Percentiles rank a stretch among this genome's conserved stretches.
These are phyloP conservation scores for Tubulanus polymorphus DNA, from an alignment of 2,888 invertebrate genomes.

Conservation along the genomic window DNA sequence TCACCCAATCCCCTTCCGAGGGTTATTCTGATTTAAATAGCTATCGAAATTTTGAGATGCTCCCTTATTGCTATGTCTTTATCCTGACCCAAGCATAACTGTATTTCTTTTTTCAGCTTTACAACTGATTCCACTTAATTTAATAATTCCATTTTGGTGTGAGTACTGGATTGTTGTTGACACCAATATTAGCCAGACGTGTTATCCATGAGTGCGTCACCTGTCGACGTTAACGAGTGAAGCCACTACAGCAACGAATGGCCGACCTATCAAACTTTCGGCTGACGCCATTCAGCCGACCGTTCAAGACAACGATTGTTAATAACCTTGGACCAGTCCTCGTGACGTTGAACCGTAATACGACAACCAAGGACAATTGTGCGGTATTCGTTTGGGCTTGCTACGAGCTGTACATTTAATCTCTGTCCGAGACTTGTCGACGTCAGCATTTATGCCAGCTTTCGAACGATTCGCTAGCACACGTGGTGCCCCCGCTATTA, in stretches of 20 bases:
- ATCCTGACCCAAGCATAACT: too few relatives aligned
- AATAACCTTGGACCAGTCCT: not conserved
- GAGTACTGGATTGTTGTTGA: constrained; percentile 9
- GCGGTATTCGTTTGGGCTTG: constrained; percentile 3
- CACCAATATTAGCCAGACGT: not conserved
- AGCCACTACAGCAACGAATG: constrained; percentile 4
- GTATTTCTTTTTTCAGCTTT: too few relatives aligned
- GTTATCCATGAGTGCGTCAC: constrained; percentile 1
- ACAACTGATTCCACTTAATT: too few relatives aligned
- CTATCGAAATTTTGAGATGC: too few relatives aligned
- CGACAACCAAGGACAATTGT: not conserved
- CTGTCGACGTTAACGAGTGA: constrained; percentile 4
- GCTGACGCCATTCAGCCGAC: constrained; percentile 6
- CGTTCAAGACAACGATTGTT: constrained; percentile 2
- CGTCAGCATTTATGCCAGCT: constrained; percentile 1
- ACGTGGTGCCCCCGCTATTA: not conserved
- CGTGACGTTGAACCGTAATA: constrained; percentile 3
- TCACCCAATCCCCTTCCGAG: too few relatives aligned
- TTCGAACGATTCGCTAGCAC: constrained; percentile 1
- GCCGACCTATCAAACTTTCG: constrained; percentile 3
- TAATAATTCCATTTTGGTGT: constrained; percentile 6
- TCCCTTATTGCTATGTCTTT: too few relatives aligned
- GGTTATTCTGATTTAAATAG: too few relatives aligned
- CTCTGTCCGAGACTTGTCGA: not conserved
- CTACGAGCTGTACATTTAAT: constrained; percentile 1